Evolutionary conservation across 2,797 vertebrate genomes (phyloP).

Genomic region (Cercopithecus hamlyni): DNA sequence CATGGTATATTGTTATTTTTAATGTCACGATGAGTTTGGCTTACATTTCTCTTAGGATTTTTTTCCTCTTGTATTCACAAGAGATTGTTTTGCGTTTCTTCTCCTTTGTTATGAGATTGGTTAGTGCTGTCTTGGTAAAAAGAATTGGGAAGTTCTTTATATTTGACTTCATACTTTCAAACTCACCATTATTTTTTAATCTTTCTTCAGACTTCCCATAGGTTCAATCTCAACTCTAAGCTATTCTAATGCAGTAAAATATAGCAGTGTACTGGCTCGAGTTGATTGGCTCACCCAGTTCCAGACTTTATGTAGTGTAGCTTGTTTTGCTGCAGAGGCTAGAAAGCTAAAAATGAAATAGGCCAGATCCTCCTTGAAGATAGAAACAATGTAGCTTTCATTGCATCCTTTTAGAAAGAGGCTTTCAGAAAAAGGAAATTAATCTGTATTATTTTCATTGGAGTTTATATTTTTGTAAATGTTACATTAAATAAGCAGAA

Average conservation of each 20-base stretch:
- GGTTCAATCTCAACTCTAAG: not conserved
- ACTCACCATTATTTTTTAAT: not conserved
- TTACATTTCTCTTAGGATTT: not conserved
- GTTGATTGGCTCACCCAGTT: not conserved
- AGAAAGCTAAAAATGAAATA: not conserved
- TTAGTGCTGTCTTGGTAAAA: not conserved
- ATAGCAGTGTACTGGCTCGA: not conserved
- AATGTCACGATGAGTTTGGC: not conserved
- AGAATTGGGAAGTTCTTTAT: not conserved
- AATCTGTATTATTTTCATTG: slow-evolving; percentile 30
- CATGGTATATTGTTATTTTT: not conserved
- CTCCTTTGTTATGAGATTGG: not conserved
- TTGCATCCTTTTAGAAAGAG: slow-evolving; percentile 18
- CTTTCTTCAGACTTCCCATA: not conserved
- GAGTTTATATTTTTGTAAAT: slow-evolving; percentile 34
- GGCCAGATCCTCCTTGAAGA: not conserved
- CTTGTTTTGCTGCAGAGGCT: not conserved
- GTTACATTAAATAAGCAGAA: not conserved
- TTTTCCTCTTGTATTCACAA: not conserved
- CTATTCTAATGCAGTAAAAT: not conserved
- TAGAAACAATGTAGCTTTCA: slow-evolving; percentile 3
- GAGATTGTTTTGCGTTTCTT: not conserved
- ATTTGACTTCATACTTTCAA: not conserved
- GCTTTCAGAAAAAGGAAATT: not conserved
- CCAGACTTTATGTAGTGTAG: not conserved